These are phyloP conservation scores for Papilio aristodemus DNA, from an alignment of 1,140 invertebrate species.

Conservation along the genomic window DNA sequence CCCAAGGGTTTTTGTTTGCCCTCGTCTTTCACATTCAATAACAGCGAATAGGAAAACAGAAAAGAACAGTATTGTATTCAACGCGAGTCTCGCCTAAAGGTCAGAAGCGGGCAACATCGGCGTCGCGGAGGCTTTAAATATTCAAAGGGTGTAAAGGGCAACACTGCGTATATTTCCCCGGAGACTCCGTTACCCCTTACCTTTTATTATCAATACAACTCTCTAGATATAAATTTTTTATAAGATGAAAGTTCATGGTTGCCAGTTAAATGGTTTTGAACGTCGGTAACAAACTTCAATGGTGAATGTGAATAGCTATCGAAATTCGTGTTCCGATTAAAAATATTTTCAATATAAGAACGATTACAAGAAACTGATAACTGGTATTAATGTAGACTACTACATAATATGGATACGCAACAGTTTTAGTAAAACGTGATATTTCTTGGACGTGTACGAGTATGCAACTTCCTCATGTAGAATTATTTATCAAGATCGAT, in stretches of 20 bases:
- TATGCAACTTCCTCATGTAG: too few species aligned
- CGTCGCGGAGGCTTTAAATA: slow-evolving; percentile 64
- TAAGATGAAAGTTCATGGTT: background rate
- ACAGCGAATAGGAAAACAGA: slow-evolving; percentile 25
- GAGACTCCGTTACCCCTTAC: slow-evolving; percentile 46
- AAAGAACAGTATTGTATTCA: slow-evolving; percentile 38
- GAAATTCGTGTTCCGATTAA: background rate
- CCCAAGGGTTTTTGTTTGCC: slow-evolving; percentile 35
- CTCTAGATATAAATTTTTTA: slow-evolving; percentile 36
- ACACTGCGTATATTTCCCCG: slow-evolving; percentile 68
- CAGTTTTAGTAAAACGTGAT: too few species aligned
- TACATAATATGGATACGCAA: too few species aligned
- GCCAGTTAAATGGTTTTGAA: background rate
- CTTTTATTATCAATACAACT: slow-evolving; percentile 28
- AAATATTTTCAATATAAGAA: too few species aligned
- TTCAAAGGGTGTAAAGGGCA: slow-evolving; percentile 78
- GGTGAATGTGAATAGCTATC: background rate
- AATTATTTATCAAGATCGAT: too few species aligned
- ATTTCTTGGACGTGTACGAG: too few species aligned
- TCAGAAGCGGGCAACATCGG: slow-evolving; percentile 44
- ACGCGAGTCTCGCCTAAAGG: slow-evolving; percentile 39
- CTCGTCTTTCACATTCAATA: slow-evolving; percentile 44
- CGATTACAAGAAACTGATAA: too few species aligned
- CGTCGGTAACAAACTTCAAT: background rate
- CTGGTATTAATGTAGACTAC: too few species aligned